phyloP scores from a whole-genome alignment of 2,888 invertebrate genomes.

The Melinaea menophilus region DNA sequence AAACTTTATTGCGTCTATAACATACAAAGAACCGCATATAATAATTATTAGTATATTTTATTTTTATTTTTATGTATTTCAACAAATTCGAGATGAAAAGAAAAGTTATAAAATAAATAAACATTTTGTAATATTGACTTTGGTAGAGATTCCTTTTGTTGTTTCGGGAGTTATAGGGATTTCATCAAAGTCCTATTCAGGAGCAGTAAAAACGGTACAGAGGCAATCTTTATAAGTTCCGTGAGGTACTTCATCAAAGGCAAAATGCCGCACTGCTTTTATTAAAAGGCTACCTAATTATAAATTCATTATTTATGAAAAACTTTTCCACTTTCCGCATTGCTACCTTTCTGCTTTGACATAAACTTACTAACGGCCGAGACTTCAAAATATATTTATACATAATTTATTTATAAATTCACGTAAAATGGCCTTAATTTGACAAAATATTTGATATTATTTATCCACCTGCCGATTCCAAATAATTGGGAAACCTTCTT shows the following conservation, averaged over 20 bases:
- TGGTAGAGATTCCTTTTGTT: no score
- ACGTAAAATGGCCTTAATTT: no score
- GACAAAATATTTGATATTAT: no score
- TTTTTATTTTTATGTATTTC: no score
- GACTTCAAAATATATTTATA: constrained; percentile 24
- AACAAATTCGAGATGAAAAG: no score
- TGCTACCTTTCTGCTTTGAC: constrained; percentile 27
- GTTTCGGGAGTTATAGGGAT: no score
- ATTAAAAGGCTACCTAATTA: constrained; percentile 33
- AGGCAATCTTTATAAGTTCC: constrained; percentile 26
- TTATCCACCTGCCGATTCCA: no score
- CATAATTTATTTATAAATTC: constrained; percentile 16
- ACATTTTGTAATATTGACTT: not conserved
- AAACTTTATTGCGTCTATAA: not conserved
- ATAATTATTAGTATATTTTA: not conserved
- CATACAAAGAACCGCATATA: not conserved
- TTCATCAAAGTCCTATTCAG: constrained; percentile 21
- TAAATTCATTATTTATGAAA: constrained; percentile 33
- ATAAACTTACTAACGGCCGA: constrained; percentile 27
- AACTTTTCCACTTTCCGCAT: constrained; percentile 31
- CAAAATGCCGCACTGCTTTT: constrained; percentile 26
- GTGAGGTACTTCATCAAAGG: constrained; percentile 28
- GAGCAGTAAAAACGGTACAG: constrained; percentile 18
- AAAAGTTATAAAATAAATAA: no score
- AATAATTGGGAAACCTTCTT: no score